Percentiles rank a stretch among this genome's conserved stretches.
phyloP scores from a whole-genome alignment of 2,797 vertebrate species.

The Glyptemys insculpta region DNA sequence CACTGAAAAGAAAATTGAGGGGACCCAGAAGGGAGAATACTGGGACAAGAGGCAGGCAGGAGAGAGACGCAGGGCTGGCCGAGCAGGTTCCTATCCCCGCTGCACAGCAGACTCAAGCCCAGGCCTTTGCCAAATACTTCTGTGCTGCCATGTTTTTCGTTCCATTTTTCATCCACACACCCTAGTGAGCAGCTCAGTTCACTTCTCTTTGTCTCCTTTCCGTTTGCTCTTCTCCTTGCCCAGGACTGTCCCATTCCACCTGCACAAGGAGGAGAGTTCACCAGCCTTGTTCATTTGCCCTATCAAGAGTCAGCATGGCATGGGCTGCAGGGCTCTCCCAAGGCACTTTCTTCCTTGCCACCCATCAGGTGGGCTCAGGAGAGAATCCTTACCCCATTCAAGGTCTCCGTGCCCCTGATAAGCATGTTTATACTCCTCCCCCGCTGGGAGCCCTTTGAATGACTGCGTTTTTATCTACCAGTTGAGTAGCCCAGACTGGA shows the following conservation, averaged over 20 bases:
- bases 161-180: accelerated
- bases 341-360: neutral
- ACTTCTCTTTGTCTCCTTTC: accelerated
- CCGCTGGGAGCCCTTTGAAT: neutral
- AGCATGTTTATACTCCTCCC: neutral
- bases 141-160: neutral
- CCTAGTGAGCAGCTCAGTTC: neutral
- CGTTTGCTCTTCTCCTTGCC: neutral
- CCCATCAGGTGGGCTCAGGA: neutral
- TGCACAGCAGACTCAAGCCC: neutral
- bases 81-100: neutral
- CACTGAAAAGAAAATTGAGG: neutral
- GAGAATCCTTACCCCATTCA: neutral
- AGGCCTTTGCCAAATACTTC: neutral
- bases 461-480: constrained; percentile 19
- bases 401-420: neutral
- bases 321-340: neutral
- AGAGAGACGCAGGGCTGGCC: neutral
- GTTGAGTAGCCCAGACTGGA: neutral
- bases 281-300: neutral
- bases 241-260: accelerated
- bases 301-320: neutral
- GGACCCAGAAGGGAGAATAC: neutral
- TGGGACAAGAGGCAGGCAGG: neutral
- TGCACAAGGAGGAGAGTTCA: accelerated